Conservation (phyloP, 2,888 invertebrate genomes). For the Sinotaia quadrata region DNA sequence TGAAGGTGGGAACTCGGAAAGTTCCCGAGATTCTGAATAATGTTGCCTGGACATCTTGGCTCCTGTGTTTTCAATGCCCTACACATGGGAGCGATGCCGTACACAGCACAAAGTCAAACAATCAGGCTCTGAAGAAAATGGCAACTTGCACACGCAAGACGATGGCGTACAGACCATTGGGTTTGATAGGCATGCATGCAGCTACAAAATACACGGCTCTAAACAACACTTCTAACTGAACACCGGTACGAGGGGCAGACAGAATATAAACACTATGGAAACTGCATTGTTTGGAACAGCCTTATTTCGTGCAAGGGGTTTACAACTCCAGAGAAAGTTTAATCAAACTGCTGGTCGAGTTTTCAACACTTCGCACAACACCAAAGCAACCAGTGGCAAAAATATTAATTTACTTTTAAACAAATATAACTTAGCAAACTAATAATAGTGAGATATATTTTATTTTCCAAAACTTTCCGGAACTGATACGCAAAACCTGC, state of each 20-base stretch:
- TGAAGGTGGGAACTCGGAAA: constrained; percentile 63
- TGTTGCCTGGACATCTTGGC: constrained; percentile 47
- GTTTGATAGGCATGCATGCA: constrained; percentile 67
- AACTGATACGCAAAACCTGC: background rate
- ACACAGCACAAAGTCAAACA: constrained; percentile 17
- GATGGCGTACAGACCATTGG: constrained; percentile 23
- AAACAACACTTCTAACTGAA: constrained; percentile 47
- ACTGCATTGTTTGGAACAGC: constrained; percentile 22
- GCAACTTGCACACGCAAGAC: constrained; percentile 18
- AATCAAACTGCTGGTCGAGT: no score
- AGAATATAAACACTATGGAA: constrained; percentile 26
- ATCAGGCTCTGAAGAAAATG: constrained; percentile 6
- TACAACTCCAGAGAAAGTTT: background rate
- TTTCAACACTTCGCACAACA: no score
- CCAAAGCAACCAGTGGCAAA: no score
- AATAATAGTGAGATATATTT: background rate
- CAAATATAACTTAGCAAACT: no score
- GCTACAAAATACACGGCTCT: constrained; percentile 63
- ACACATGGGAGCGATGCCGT: constrained; percentile 39
- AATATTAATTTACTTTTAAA: background rate
- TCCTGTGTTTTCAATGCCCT: constrained; percentile 16
- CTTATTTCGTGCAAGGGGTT: background rate
- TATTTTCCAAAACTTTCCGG: background rate
- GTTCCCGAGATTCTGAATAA: constrained; percentile 47
- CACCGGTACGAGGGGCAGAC: background rate